Percentiles rank a stretch among this genome's conserved stretches.
phyloP scores from a whole-genome alignment of 2,888 invertebrate genomes.

The Nomada flava region DNA sequence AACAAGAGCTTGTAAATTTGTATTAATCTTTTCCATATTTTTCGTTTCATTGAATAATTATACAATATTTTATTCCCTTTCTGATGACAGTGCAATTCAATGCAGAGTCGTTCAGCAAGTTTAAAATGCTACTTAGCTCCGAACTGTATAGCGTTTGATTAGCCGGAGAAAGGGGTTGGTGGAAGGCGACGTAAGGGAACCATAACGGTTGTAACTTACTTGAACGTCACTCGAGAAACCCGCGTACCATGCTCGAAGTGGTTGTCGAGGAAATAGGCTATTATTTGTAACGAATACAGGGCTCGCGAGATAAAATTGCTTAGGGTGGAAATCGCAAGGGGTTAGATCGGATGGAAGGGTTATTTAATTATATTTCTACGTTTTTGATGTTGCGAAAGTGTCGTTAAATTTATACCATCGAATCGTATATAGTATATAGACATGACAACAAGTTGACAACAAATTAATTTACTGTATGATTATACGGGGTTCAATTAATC shows the following conservation, averaged over 20 bases:
- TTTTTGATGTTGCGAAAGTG: background rate
- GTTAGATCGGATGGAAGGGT: slow-evolving; percentile 48
- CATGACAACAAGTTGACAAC: background rate
- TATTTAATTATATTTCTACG: slow-evolving; percentile 37
- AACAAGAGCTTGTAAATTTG: background rate
- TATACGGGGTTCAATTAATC: too few relatives aligned
- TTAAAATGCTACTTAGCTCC: slow-evolving; percentile 9
- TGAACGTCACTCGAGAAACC: slow-evolving; percentile 56
- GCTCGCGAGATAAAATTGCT: slow-evolving; percentile 60
- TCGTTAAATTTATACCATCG: slow-evolving; percentile 24
- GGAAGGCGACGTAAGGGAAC: slow-evolving; percentile 1
- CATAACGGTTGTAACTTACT: slow-evolving; percentile 45
- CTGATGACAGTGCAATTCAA: too few relatives aligned
- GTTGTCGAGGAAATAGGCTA: slow-evolving; percentile 66
- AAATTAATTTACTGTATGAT: background rate
- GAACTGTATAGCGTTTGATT: slow-evolving; percentile 6
- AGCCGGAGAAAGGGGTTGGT: slow-evolving; percentile 21
- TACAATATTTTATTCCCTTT: too few relatives aligned
- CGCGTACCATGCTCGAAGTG: slow-evolving; percentile 55
- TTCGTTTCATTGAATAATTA: too few relatives aligned
- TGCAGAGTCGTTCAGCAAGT: background rate
- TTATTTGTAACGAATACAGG: slow-evolving; percentile 70
- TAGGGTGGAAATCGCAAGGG: slow-evolving; percentile 44
- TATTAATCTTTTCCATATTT: background rate
- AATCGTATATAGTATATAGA: background rate